Base-by-base conservation (phyloP, 2,888 invertebrate genomes). In the Listrodromus nycthemerus region DNA sequence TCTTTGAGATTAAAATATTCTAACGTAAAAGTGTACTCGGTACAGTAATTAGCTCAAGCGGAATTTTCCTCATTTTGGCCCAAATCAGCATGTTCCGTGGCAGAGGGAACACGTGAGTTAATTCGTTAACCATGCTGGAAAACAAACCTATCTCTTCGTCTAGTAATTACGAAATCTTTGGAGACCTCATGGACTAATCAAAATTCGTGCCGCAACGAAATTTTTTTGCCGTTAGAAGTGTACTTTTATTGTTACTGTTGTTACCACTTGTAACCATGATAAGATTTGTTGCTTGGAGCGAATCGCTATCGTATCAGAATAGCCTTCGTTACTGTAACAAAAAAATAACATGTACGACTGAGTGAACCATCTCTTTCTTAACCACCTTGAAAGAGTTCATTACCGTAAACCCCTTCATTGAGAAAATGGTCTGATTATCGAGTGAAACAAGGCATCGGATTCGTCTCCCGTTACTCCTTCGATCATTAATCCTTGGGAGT, bases 1-100 rank as follows among this genome's bases (percentile, higher is more conserved):
- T 52, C 48, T 69, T 65, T 58, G 48, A 19, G 30, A 45, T 13
- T 30, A 58, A 65, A 37, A 76, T 67, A 71, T 73, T 61, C 30
- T 41, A 21, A 66, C 50, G 37, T 70, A 48, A 37, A 77, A 50
- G 65, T 58, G 24, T 63, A 19, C 74, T 19, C 33, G 5, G 50
- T 37, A 50, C 33, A 16, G 65, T 75, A n/a, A 75, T 65, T 75
- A 65, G 37, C 1, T 13, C 30, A 61, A 30, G 30, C 30, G n/a
- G 27, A 13, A n/a, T 27, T 6, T 61, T 3, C 30, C 30, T n/a
- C 5, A 61, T 61, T 61, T 61, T 30, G 61, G 30, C 16, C 4
- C 13, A 5, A n/a, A 61, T 4, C 30, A 61, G 30, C 61, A 4
- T 61, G 61, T 61, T 27, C 27, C 8, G 30, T 1, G 24, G 13